Evolutionary conservation across 2,888 invertebrate species (phyloP), one percentile per base, ranked within the genome.

Genomic region (Epirrhoe tristata): DNA sequence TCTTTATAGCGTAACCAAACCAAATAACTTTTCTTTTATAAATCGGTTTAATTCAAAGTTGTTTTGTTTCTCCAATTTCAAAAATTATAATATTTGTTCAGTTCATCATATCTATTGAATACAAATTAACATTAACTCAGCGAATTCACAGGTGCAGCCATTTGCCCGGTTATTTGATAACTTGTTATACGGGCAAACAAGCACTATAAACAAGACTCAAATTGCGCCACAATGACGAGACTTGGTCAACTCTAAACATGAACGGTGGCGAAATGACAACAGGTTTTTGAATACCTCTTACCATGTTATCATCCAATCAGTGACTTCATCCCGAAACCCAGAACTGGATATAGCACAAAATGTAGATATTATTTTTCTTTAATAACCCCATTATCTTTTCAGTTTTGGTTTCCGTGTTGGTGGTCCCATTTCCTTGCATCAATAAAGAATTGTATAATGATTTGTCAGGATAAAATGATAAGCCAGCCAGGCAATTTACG

Each of bases 391-490:
- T 16, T 31, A 14, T 56, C 50, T 53, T 36, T 0, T 32, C 10
- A 43, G 59, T 56, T 14, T 61, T 46, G 14, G 10, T 8, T 56
- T 61, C 74, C 74, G 75, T 77, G 79, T 72, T 72, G 82, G 82
- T 83, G 83, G 82, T 83, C 83, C 79, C 78, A 80, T 84, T 84
- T 79, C 77, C 74, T 76, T 78, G 72, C 77, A 78, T 81, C 80
- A 81, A 79, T 82, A 82, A 84, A 82, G 77, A 78, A 78, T 83
- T 79, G 77, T 79, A 81, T 81, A 83, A 81, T 81, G 79, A 81
- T 84, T 82, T 77, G 81, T 81, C 79, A 83, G 81, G 81, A 82
- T 76, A 74, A 69, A 69, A 58, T 62, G 67, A 59, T 77, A 73
- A 73, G 67, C 69, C 46, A 58, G 52, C 64, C 57, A 34, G 55